Base-by-base conservation (phyloP, 1,140 invertebrate species). In the Protaetia brevitarsis region DNA sequence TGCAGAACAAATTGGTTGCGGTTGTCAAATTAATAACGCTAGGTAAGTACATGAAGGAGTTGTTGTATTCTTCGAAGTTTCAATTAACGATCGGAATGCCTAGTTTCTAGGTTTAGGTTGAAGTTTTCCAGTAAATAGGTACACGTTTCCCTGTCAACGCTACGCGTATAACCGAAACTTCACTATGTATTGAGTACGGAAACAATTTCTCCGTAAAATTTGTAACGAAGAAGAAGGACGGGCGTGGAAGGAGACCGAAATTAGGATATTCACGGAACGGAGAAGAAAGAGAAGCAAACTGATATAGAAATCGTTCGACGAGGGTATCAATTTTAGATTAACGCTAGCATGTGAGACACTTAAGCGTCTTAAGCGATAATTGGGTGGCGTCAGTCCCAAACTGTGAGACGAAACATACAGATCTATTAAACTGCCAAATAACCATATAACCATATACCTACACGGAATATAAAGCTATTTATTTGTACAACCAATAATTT, bases 31-130 rank as follows among this genome's bases (percentile, higher is more conserved):
- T 51, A 51, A 51, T 51, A 51, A 51, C 41, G 19, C 16, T 6
- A n/a, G 13, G 41, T 19, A 51, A 51, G 41, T 51, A 51, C 41
- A 16, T 23, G 41, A 51, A 51, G 19, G 41, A 23, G 41, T 23
- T 23, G 41, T 51, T 51, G 41, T 51, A 51, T 51, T 51, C 41
- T 51, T 51, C 41, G 41, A 51, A 51, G 41, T 51, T 51, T 51
- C 41, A 51, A 51, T 51, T 51, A 51, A 51, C 41, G 41, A 51
- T 51, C 19, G 41, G 16, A 51, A 51, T 51, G 16, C 41, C 41
- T 51, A 51, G 41, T 51, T 51, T 51, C 41, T 51, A 51, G 41
- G 19, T 51, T 23, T 51, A 51, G 41, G 41, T 51, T 51, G 21
- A 23, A 51, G 26, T 16, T 51, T 51, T 51, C 26, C 41, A 16